Conservation (phyloP, 2,888 invertebrate species). For the Junonia oenone region DNA sequence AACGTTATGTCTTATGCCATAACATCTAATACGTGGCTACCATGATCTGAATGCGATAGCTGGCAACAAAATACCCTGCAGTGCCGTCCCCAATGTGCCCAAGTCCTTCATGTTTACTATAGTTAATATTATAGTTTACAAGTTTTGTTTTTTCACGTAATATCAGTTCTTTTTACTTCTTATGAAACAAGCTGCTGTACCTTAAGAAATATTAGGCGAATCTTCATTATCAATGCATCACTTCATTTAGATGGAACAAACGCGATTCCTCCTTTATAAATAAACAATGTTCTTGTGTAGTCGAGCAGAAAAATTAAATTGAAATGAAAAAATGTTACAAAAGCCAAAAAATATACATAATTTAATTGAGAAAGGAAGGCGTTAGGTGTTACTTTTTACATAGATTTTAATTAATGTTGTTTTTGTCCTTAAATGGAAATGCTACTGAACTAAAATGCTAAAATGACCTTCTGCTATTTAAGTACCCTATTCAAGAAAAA, state of each 20-base stretch:
- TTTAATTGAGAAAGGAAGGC: background rate
- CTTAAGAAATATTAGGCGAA: slow-evolving; percentile 23
- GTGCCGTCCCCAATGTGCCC: no score
- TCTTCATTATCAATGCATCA: slow-evolving; percentile 48
- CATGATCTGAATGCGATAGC: no score
- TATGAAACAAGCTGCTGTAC: background rate
- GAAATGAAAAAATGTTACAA: slow-evolving; percentile 1
- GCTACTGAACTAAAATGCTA: no score
- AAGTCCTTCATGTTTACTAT: no score
- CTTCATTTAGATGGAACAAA: slow-evolving; percentile 46
- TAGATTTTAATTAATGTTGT: no score
- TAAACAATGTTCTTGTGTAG: slow-evolving; percentile 47
- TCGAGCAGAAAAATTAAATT: slow-evolving; percentile 44
- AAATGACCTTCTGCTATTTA: no score
- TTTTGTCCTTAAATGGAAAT: no score
- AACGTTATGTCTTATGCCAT: no score
- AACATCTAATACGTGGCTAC: no score
- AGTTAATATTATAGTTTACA: no score
- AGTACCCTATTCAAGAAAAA: no score
- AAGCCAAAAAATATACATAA: background rate
- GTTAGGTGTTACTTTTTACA: background rate
- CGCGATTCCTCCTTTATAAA: slow-evolving; percentile 47
- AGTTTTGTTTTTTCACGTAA: background rate
- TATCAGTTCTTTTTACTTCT: background rate
- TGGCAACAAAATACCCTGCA: no score